Conservation (phyloP, 2,113 vertebrate genomes). For the Pycnonotus jocosus region DNA sequence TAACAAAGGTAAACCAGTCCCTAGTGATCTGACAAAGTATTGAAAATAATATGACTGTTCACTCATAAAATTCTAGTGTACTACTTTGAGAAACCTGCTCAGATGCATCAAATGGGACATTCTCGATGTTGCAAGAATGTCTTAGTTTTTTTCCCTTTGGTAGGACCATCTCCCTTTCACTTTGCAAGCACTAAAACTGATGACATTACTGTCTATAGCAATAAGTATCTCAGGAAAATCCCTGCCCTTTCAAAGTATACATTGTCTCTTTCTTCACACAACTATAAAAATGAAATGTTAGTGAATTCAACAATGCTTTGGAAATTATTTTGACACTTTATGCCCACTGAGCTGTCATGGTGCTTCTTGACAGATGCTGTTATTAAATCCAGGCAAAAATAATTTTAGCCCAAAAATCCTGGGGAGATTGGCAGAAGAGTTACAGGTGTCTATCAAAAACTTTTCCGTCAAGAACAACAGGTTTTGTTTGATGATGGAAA, state of each 20-base stretch:
- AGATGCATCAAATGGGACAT: not conserved
- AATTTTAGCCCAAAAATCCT: not conserved
- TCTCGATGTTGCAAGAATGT: not conserved
- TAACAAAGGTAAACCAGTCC: not conserved
- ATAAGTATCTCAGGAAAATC: not conserved
- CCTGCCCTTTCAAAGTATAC: not conserved
- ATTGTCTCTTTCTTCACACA: not conserved
- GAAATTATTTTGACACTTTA: not conserved
- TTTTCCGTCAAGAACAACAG: fast-evolving
- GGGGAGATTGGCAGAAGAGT: not conserved
- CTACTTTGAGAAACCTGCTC: not conserved
- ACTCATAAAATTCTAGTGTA: not conserved
- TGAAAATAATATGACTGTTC: not conserved
- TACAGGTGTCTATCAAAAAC: not conserved
- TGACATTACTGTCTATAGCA: not conserved
- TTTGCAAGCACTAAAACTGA: not conserved
- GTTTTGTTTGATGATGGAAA: not conserved
- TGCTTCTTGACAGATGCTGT: not conserved
- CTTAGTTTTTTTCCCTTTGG: not conserved
- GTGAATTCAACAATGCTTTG: not conserved
- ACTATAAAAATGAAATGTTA: not conserved
- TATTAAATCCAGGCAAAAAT: not conserved
- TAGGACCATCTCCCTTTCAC: not conserved
- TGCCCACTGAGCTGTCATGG: not conserved
- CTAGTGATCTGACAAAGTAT: not conserved